Percentiles rank a stretch among this genome's conserved stretches.
Evolutionary conservation across 2,888 invertebrate species (phyloP).

Genomic region (Coleophora flavipennella): DNA sequence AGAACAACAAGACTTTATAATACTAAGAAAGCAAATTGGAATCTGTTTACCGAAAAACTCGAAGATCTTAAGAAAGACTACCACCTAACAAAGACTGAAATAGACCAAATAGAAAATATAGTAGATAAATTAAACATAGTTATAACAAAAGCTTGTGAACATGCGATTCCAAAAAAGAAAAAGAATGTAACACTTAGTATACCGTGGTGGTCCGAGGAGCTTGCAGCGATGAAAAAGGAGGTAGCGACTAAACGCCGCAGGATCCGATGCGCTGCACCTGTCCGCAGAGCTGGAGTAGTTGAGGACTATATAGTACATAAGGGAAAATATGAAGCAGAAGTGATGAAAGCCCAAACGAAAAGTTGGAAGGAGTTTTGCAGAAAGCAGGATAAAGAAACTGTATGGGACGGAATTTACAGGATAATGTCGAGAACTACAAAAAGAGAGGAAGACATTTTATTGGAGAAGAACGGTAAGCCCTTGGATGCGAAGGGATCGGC

Average conservation of each 20-base stretch:
- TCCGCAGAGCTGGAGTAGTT: not conserved
- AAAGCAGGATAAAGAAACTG: conserved; percentile 4
- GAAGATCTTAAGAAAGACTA: too few relatives aligned
- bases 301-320: not conserved
- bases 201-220: conserved; percentile 8
- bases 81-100: not conserved
- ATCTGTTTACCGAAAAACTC: not conserved
- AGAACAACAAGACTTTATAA: not conserved
- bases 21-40: not conserved
- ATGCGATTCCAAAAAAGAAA: not conserved
- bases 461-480: not conserved
- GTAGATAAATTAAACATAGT: not conserved
- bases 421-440: conserved; percentile 2
- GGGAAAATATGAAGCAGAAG: conserved; percentile 2
- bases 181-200: not conserved
- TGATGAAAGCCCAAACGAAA: not conserved
- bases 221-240: conserved; percentile 2
- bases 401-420: conserved; percentile 12
- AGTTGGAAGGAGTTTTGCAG: conserved; percentile 13
- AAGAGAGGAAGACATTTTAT: conserved; percentile 3
- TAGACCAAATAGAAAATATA: not conserved
- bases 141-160: not conserved
- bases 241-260: not conserved
- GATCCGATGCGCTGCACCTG: conserved; percentile 1
- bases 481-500: conserved; percentile 6